Conservation (phyloP, 1,140 invertebrate species). For the Thaumatotibia leucotreta region DNA sequence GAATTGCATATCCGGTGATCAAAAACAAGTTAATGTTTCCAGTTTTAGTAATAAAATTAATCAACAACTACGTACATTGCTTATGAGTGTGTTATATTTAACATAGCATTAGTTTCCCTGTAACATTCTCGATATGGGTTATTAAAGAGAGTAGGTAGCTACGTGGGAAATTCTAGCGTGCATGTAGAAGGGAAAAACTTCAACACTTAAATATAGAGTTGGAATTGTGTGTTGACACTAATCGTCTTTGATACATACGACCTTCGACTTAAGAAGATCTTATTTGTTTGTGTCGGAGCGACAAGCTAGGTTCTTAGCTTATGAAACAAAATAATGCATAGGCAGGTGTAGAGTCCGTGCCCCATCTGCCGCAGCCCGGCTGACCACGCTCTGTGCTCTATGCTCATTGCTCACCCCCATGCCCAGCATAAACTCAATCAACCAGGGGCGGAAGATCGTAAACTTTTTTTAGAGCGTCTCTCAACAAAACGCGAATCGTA, state of each 20-base stretch:
- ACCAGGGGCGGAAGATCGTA: slow-evolving; percentile 63
- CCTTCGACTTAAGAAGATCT: neutral
- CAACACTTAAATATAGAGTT: neutral
- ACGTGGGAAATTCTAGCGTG: no score
- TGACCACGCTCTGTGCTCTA: slow-evolving; percentile 39
- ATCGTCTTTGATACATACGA: neutral
- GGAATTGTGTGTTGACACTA: no score
- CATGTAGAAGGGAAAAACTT: neutral
- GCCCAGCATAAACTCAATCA: slow-evolving; percentile 48
- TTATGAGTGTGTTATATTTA: no score
- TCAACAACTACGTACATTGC: neutral
- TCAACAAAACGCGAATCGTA: slow-evolving; percentile 72
- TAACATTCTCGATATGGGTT: no score
- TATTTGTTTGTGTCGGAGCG: neutral
- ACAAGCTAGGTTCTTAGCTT: neutral
- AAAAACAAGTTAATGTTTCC: neutral
- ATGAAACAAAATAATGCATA: neutral
- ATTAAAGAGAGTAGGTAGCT: no score
- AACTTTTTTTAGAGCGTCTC: slow-evolving; percentile 66
- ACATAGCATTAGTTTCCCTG: no score
- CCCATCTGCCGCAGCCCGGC: slow-evolving; percentile 50
- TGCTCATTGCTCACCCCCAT: slow-evolving; percentile 34
- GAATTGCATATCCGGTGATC: neutral
- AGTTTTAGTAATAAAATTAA: neutral
- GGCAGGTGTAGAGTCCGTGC: slow-evolving; percentile 32